These are phyloP conservation scores for Drosophila azteca DNA, from an alignment of 1,140 invertebrate species.

Conservation along the genomic window DNA sequence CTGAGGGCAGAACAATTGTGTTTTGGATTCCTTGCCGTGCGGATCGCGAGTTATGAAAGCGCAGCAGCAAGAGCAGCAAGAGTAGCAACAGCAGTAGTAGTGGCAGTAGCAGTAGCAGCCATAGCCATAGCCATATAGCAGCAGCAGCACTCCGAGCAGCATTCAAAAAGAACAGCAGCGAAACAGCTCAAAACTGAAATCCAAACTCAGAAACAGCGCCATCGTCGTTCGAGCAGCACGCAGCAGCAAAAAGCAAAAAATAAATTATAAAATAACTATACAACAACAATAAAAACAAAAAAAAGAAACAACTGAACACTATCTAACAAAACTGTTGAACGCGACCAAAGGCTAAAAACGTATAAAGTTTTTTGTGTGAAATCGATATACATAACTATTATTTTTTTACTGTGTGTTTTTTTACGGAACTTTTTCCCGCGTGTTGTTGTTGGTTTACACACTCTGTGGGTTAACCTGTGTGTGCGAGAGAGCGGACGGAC, in stretches of 20 bases:
- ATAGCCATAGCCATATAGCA: conserved; percentile 15
- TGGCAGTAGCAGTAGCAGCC: conserved; percentile 6
- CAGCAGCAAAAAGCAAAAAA: conserved; percentile 2
- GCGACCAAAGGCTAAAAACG: too few species aligned
- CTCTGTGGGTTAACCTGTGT: conserved; percentile 14
- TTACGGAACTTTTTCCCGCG: conserved; percentile 28
- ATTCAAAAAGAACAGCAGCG: too few species aligned
- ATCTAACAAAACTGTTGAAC: too few species aligned
- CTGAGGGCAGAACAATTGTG: conserved; percentile 81
- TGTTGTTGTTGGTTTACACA: conserved; percentile 28
- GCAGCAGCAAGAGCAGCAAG: neutral
- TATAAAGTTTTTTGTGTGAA: too few species aligned
- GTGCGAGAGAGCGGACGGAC: conserved; percentile 6
- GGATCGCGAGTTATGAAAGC: conserved; percentile 69
- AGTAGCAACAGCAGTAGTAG: neutral
- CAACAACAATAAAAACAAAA: conserved; percentile 13
- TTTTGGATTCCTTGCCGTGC: conserved; percentile 82
- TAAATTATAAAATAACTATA: conserved; percentile 1
- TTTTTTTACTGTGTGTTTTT: conserved; percentile 37
- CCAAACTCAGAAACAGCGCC: conserved; percentile 5
- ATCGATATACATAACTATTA: conserved; percentile 6
- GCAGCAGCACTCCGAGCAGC: conserved; percentile 2
- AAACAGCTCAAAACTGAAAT: too few species aligned
- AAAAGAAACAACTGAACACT: conserved; percentile 4
- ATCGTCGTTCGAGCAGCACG: too few species aligned